Conservation (phyloP, 1,140 invertebrate species). For the Myzus persicae region DNA sequence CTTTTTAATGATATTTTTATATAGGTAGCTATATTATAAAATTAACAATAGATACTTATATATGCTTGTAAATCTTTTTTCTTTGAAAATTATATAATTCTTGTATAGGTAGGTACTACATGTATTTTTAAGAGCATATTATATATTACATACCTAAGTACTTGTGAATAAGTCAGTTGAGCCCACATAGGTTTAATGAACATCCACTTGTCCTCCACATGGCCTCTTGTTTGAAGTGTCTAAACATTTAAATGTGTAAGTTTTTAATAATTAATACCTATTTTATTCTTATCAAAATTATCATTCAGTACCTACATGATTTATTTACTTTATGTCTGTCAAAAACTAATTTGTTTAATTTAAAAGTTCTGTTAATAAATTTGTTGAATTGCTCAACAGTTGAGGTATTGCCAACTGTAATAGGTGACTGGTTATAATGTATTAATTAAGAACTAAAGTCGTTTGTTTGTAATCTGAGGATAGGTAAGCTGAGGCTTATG, state of each 20-base stretch:
- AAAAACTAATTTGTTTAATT: background rate
- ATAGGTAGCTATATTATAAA: no score
- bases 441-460: background rate
- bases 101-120: background rate
- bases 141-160: background rate
- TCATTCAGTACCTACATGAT: background rate
- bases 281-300: slow-evolving; percentile 14
- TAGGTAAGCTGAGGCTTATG: background rate
- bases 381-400: background rate
- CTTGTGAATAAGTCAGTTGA: background rate
- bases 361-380: background rate
- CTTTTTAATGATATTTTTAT: no score
- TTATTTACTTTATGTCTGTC: background rate
- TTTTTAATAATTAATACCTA: background rate
- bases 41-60: background rate
- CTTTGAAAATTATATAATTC: background rate
- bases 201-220: background rate
- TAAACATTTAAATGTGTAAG: background rate
- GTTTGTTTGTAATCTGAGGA: background rate
- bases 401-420: background rate
- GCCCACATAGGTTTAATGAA: background rate
- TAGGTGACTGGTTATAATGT: no score
- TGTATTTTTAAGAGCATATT: background rate
- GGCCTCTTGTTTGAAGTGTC: background rate
- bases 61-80: background rate